Evolutionary conservation across 2,113 vertebrate species (phyloP).

Genomic region (Arenaria interpres): DNA sequence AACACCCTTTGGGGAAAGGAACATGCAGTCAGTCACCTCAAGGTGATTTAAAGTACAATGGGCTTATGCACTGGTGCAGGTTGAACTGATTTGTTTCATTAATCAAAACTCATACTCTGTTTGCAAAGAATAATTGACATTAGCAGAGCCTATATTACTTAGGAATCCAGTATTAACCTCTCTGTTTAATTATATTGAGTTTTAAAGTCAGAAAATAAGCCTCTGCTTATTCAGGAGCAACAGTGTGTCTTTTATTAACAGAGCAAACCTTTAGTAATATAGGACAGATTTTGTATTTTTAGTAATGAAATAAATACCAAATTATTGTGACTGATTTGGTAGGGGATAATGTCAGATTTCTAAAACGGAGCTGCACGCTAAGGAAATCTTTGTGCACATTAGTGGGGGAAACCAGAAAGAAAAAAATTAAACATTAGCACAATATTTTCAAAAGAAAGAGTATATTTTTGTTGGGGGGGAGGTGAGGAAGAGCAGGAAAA

Average conservation of each 20-base stretch:
- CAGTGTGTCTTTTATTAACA: not conserved
- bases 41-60: not conserved
- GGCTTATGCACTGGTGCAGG: not conserved
- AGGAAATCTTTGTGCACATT: not conserved
- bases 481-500: not conserved
- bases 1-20: not conserved
- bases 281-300: not conserved
- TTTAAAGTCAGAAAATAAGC: slow-evolving; percentile 10
- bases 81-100: slow-evolving; percentile 28
- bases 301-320: not conserved
- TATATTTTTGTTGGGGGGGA: accelerated
- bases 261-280: not conserved
- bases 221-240: not conserved
- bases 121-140: slow-evolving; percentile 28
- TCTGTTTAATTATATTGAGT: not conserved
- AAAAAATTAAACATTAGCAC: not conserved
- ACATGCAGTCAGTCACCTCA: not conserved
- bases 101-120: slow-evolving; percentile 17
- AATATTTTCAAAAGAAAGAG: not conserved
- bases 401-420: not conserved
- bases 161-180: not conserved
- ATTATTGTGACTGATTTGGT: not conserved
- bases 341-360: not conserved
- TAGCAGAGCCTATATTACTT: slow-evolving; percentile 1
- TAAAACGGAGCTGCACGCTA: not conserved